Conservation (phyloP, 2,113 vertebrate genomes). For the Oncorhynchus keta region DNA sequence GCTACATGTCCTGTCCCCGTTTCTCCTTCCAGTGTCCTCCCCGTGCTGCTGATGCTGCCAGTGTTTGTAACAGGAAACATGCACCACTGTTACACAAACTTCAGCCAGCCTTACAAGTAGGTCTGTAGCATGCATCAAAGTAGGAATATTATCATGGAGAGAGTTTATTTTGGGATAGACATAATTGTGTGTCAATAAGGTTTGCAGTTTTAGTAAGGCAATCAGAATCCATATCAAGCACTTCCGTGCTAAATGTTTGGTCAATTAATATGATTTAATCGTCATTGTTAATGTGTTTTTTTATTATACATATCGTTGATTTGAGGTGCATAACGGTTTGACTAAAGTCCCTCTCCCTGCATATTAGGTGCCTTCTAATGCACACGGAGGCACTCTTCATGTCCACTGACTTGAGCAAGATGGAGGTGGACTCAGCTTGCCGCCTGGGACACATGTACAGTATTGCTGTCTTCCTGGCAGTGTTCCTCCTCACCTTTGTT, state of each 20-base stretch:
- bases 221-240: not conserved
- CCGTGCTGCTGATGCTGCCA: slow-evolving; percentile 81
- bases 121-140: slow-evolving; percentile 1
- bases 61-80: slow-evolving; percentile 79
- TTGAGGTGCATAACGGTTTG: not conserved
- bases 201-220: too few species aligned
- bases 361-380: slow-evolving; percentile 82
- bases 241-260: not conserved
- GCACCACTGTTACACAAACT: slow-evolving; percentile 79
- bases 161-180: too few species aligned
- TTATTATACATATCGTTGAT: not conserved
- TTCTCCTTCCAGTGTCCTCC: slow-evolving; percentile 71
- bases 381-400: slow-evolving; percentile 66
- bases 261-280: too few species aligned
- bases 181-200: not conserved
- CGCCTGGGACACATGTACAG: slow-evolving; percentile 70
- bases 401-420: slow-evolving; percentile 10
- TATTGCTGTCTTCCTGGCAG: slow-evolving; percentile 74
- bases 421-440: slow-evolving; percentile 61
- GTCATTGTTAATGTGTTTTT: not conserved
- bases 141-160: not conserved
- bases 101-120: slow-evolving; percentile 83
- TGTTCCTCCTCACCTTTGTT: slow-evolving; percentile 79
- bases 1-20: not conserved
- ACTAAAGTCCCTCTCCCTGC: not conserved